These are phyloP conservation scores for Spodoptera picta DNA, from an alignment of 2,888 invertebrate genomes.

Conservation along the genomic window DNA sequence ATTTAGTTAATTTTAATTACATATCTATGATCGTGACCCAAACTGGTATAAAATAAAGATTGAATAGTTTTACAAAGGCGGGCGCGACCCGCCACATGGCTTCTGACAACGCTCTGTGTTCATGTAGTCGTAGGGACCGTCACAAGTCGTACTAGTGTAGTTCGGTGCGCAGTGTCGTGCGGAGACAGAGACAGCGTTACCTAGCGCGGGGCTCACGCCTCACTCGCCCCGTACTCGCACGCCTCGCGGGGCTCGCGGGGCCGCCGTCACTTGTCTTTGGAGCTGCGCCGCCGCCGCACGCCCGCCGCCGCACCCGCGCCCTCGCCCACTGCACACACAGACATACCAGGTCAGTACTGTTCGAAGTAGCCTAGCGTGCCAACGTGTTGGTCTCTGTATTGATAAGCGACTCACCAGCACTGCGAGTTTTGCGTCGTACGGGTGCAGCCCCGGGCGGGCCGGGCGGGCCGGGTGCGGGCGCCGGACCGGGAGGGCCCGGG, in stretches of 20 bases:
- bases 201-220: conserved; percentile 10
- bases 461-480: conserved; percentile 61
- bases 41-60: conserved; percentile 40
- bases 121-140: conserved; percentile 17
- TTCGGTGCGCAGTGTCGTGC: conserved; percentile 17
- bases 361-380: conserved; percentile 8
- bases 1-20: conserved; percentile 41
- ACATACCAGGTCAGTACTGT: conserved; percentile 32
- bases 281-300: conserved; percentile 89
- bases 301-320: conserved; percentile 66
- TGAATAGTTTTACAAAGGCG: conserved; percentile 9
- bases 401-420: conserved; percentile 89
- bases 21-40: conserved; percentile 44
- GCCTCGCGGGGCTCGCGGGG: conserved; percentile 42
- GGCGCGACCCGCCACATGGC: conserved; percentile 10
- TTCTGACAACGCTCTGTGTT: conserved; percentile 24
- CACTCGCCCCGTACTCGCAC: conserved; percentile 52
- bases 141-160: conserved; percentile 37
- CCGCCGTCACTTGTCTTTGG: conserved; percentile 93
- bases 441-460: conserved; percentile 70
- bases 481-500: conserved; percentile 60
- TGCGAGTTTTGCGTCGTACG: conserved; percentile 90
- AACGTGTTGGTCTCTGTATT: conserved; percentile 27
- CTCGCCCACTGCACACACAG: conserved; percentile 73
- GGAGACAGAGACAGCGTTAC: conserved; percentile 21